Conservation (phyloP, 2,888 invertebrate genomes). For the Ptychoptera albimana region DNA sequence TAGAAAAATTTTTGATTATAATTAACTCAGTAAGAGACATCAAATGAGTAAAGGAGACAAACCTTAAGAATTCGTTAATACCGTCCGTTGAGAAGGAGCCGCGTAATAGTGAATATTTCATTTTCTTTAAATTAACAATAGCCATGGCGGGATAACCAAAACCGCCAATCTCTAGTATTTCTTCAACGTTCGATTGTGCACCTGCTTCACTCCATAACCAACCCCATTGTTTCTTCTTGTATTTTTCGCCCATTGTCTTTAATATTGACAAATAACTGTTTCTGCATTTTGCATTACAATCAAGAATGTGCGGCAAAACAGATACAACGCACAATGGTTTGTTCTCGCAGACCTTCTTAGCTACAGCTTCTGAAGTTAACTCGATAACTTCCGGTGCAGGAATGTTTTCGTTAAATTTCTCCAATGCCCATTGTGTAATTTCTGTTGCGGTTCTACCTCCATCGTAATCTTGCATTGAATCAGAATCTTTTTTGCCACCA, state of each 20-base stretch:
- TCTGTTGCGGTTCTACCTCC: slow-evolving; percentile 83
- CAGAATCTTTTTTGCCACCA: slow-evolving; percentile 51
- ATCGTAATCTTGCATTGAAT: slow-evolving; percentile 68
- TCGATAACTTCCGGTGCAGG: slow-evolving; percentile 80
- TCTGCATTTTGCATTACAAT: slow-evolving; percentile 86
- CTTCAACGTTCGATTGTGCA: slow-evolving; percentile 68
- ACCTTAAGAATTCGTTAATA: slow-evolving; percentile 76
- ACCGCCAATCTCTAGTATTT: slow-evolving; percentile 83
- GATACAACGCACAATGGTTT: slow-evolving; percentile 85
- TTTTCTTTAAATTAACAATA: slow-evolving; percentile 88
- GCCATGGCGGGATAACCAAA: slow-evolving; percentile 99
- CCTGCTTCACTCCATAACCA: slow-evolving; percentile 96
- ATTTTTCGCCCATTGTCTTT: slow-evolving; percentile 66
- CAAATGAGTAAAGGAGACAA: too few relatives aligned
- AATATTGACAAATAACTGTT: slow-evolving; percentile 68
- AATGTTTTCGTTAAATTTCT: slow-evolving; percentile 71
- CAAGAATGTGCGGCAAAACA: slow-evolving; percentile 86
- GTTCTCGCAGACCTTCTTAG: slow-evolving; percentile 66
- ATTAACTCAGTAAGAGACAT: too few relatives aligned
- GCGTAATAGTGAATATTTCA: slow-evolving; percentile 84
- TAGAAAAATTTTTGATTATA: too few relatives aligned
- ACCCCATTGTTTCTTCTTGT: slow-evolving; percentile 91
- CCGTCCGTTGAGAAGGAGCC: slow-evolving; percentile 92
- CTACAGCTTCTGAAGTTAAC: slow-evolving; percentile 38
- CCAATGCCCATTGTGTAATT: slow-evolving; percentile 79